Conservation (phyloP, 2,797 vertebrate species). For the Macropus fuliginosus region DNA sequence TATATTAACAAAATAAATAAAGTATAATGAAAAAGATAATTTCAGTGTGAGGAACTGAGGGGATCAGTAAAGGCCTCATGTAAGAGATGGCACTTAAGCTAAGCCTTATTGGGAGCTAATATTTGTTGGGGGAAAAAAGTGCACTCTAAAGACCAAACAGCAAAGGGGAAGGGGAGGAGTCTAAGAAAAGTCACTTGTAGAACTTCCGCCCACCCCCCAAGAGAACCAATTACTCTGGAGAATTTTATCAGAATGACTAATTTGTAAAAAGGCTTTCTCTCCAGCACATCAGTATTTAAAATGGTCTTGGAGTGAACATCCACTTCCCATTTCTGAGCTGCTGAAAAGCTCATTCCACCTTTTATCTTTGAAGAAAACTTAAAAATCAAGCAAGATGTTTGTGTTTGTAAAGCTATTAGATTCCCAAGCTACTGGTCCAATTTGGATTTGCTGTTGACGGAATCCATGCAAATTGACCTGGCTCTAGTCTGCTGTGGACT, state of each 20-base stretch:
- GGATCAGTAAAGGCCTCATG: neutral
- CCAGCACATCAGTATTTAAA: neutral
- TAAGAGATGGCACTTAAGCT: neutral
- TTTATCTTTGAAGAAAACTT: conserved; percentile 74
- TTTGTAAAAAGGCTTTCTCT: neutral
- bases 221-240: neutral
- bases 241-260: neutral
- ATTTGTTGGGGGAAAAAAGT: neutral
- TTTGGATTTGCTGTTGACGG: conserved; percentile 26
- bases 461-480: conserved; percentile 62
- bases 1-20: neutral
- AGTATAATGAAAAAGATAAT: neutral
- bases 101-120: neutral
- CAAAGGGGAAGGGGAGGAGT: neutral
- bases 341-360: conserved; percentile 64
- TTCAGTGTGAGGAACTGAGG: neutral
- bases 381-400: conserved; percentile 62
- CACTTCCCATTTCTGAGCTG: neutral
- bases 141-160: neutral
- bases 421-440: conserved; percentile 48
- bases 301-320: too few relatives aligned
- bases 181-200: neutral
- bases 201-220: neutral
- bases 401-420: conserved; percentile 37
- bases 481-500: conserved; percentile 68